Base-by-base conservation (phyloP, 2,797 vertebrate species). In the Rachycentron canadum region DNA sequence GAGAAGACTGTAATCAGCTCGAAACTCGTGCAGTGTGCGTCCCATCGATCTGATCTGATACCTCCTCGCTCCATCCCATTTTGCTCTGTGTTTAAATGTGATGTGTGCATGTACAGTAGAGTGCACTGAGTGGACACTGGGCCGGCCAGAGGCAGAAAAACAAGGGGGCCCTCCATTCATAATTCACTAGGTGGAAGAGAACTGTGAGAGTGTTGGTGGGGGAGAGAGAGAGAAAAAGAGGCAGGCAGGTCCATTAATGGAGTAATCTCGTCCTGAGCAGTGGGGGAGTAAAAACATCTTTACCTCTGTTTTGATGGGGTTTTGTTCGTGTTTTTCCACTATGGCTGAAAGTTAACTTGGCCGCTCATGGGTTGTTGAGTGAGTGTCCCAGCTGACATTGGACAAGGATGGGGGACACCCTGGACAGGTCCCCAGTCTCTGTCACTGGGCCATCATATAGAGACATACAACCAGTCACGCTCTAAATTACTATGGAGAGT, bases 161-260 rank as follows among this genome's bases (percentile, higher is more conserved):
- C 91, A 92, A 86, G 91, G 89, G 91, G 88, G 87, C 88, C 87
- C 88, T 84, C 84, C 92, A 95, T 95, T 86, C 90, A 95, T 95
- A 94, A 95, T 95, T 95, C 89, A 95, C 87, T 67, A 92, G 88
- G 56, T 89, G 87, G 89, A 92, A 90, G 92, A 91, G 91, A 76
- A 88, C 73, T 82, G 84, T 81, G 83, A 90, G 78, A 90, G 88
- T 83, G 84, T 63, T 49, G 82, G 76, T 61, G 79, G 80, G 72
- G 61, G 84, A 0, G 69, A 40, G 25, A 1, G 74, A 47, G 63
- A 38, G 69, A 65, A 4, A 73, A 10, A 47, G 79, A 74, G 85
- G 70, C 25, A 50, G 78, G 66, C 62, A 52, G 82, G 68, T 93
- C 93, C 90, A 90, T 93, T 94, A 95, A 94, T 87, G 91, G 92